Evolutionary conservation across 2,888 invertebrate species (phyloP), one percentile per base, ranked within the genome.

Genomic region (Cyaniris semiargus): DNA sequence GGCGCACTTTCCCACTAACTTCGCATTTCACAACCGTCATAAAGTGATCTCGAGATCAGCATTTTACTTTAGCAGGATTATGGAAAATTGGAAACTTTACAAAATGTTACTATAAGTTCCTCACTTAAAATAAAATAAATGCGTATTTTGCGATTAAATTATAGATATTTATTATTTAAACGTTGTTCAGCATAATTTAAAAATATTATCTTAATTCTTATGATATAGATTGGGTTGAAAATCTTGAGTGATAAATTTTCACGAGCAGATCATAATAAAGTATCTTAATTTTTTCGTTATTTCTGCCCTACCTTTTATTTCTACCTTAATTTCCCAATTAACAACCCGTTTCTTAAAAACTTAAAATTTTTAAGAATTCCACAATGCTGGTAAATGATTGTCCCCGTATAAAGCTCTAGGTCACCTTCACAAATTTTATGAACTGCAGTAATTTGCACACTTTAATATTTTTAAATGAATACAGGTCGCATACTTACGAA

Each of bases 1-100:
- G 70, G 77, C 79, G 78, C 78, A 80, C 81, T 82, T 82, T 82
- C 79, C 80, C 78, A 79, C 76, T 34, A 76, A 76, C 76, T 58
- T 74, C 76, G 71, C 75, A 77, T 79, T 80, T 79, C 76, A 79
- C 77, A 78, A 80, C 70, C 66, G 44, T 70, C 66, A 76, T 76
- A 76, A 76, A 8, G 23, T 71, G 76, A 76, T 76, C 56, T 71
- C 31, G 38, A 23, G 5, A 53, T 76, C 53, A 34, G 48, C 48
- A 76, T 76, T 76, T 76, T 53, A 70, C 70, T 76, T n/a, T 71
- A n/a, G 1, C 44, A 34, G 44, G 21, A 72, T 72, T 31, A 70
- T 13, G 70, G 8, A 13, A 70, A 8, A 23, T 23, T 60, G 23
- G 23, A 60, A 60, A 21, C 56, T 56, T 56, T 21, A 60, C 23